Evolutionary conservation across 2,888 invertebrate species (phyloP), one percentile per base, ranked within the genome.

Genomic region (Resseliella maxima): DNA sequence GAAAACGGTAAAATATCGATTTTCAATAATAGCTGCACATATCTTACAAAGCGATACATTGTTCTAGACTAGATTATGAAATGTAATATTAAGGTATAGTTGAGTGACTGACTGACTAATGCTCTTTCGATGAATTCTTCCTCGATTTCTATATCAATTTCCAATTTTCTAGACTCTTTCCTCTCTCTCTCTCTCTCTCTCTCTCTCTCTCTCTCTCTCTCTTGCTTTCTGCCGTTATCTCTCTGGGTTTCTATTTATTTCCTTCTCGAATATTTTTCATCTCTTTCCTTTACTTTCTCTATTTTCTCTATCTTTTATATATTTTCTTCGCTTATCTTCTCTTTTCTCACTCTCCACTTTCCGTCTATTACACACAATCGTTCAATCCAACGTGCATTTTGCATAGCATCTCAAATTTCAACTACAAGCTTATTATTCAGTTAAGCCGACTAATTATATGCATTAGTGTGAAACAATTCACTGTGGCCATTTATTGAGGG

Each of bases 11-110:
- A 59, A 59, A 59, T 59, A 59, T 59, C 24, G 21, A 50, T 50
- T 50, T 50, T 18, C 50, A 18, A 12, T 18, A 21, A 10, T 50
- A 12, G 50, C 50, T 50, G 21, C 21, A 21, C 50, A 12, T 3
- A 2, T 1, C 59, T 59, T 59, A 59, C 59, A 59, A 59, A 59
- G n/a, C 59, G 59, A 59, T 59, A 59, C 24, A 24, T 24, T 59
- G 59, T 59, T 59, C 59, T 59, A 59, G 59, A 24, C 59, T 59
- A 59, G 59, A 59, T 59, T 59, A 59, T 59, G 59, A 24, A 24
- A 59, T 59, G 24, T 59, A 59, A 59, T 59, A 1, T 12, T 12
- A 72, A 31, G 72, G 35, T 10, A 31, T 2, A 18, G 35, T 72
- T 27, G n/a, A n/a, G n/a, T n/a, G 72, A 72, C 27, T 35, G 27